phyloP scores from a whole-genome alignment of 2,113 vertebrate species.

The Gorsachius goisagi region DNA sequence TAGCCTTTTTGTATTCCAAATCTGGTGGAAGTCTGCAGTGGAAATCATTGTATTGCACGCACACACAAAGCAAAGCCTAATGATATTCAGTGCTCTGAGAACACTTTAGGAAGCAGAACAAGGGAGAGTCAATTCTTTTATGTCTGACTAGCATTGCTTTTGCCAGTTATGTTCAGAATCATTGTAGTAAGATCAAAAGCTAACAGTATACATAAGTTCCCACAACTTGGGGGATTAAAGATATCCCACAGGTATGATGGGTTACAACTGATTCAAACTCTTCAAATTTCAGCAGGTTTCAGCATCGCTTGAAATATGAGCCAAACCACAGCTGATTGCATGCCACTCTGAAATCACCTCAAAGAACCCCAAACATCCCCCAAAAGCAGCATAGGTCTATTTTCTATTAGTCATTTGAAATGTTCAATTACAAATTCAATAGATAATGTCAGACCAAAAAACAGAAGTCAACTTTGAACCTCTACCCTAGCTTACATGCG shows the following conservation, averaged over 20 bases:
- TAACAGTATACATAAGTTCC: conserved; percentile 39
- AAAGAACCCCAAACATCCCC: not conserved
- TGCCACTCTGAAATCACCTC: not conserved
- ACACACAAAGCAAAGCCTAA: not conserved
- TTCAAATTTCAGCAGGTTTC: conserved; percentile 50
- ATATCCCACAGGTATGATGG: conserved; percentile 53
- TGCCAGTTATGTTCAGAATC: conserved; percentile 49
- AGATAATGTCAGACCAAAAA: conserved; percentile 38
- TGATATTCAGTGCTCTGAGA: conserved; percentile 27
- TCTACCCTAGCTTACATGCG: not conserved
- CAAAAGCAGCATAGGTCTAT: not conserved
- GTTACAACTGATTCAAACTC: conserved; percentile 44
- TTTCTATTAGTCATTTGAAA: conserved; percentile 41
- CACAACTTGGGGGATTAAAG: conserved; percentile 62
- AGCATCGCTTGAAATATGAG: conserved; percentile 47
- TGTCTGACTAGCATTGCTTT: conserved; percentile 60
- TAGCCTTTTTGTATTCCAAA: not conserved
- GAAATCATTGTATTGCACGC: not conserved
- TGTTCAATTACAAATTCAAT: conserved; percentile 2
- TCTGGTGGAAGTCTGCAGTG: not conserved
- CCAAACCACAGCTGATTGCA: conserved; percentile 21
- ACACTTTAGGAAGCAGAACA: conserved; percentile 59
- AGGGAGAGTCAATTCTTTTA: conserved; percentile 59
- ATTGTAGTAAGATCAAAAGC: conserved; percentile 71
- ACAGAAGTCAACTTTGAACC: conserved; percentile 50